Evolutionary conservation across 2,888 invertebrate species (phyloP), one percentile per base, ranked within the genome.

Genomic region (Hyles lineata): DNA sequence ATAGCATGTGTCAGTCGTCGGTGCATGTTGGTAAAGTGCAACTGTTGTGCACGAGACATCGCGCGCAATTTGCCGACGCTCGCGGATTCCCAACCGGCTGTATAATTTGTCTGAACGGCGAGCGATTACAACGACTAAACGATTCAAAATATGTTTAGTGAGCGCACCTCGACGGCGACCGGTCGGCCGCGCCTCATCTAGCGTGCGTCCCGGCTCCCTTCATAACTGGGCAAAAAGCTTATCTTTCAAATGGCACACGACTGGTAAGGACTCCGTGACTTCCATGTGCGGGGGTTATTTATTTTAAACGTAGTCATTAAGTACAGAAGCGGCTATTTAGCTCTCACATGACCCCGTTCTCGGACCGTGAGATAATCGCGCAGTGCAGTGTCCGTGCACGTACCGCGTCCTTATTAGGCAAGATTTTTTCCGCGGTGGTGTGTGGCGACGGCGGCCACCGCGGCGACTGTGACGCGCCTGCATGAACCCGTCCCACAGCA

Each of bases 351-450:
- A 92, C 92, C 92, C 87, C 89, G 87, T 89, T 90, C 84, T 80
- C 80, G 81, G 88, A 90, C 91, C 93, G 92, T 93, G 93, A 92
- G 93, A 93, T 92, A 92, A 92, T 92, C 92, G 92, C 91, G 81
- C 87, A 87, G 91, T 88, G 91, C 89, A 89, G 90, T 91, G 91
- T 89, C 89, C 90, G 81, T 86, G 86, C 92, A 92, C 92, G 93
- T 92, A 90, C 90, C 82, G 81, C 62, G 80, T 86, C 92, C 92
- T 90, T 93, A 92, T 92, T 92, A 87, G 93, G 91, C 83, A 84
- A 86, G 85, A 86, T 89, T 90, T 92, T 81, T 90, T 74, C 90
- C 50, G 50, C 23, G 67, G 43, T 43, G 63, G 21, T 21, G 35
- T 25, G 17, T 78, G 74, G 78, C 78, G 77, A 76, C 76, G 72